A percentile compares a stretch with the other conserved stretches of the same genome.
Evolutionary conservation across 2,797 vertebrate species (phyloP).

Genomic region (Phyllotis vaccarum): DNA sequence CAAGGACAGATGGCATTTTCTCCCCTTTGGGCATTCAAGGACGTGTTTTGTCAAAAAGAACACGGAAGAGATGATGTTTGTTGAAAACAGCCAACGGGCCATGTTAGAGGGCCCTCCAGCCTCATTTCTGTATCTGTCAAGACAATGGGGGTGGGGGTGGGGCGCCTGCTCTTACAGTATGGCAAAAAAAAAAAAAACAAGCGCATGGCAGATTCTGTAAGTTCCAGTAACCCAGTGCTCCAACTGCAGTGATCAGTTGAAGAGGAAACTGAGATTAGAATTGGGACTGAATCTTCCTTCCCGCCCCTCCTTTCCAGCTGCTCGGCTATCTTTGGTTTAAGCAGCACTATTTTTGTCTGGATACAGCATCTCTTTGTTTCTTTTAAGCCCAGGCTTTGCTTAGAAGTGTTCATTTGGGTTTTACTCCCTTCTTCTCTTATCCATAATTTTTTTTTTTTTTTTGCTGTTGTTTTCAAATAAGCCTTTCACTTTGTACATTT

Average conservation of each 20-base stretch:
- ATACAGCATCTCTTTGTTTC: slow-evolving; percentile 69
- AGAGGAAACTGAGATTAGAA: slow-evolving; percentile 47
- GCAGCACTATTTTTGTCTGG: slow-evolving; percentile 57
- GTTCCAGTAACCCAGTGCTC: slow-evolving; percentile 1
- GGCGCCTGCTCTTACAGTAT: neutral
- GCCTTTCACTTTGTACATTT: slow-evolving; percentile 13
- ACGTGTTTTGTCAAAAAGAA: slow-evolving; percentile 11
- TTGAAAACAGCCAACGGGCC: neutral
- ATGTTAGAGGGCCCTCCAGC: neutral
- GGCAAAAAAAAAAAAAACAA: neutral
- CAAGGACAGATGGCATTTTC: neutral
- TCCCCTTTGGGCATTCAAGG: neutral
- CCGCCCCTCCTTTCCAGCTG: slow-evolving; percentile 21
- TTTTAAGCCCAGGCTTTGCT: slow-evolving; percentile 64
- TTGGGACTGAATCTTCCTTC: slow-evolving; percentile 37
- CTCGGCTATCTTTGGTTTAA: slow-evolving; percentile 70
- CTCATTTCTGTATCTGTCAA: neutral
- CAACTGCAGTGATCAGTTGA: neutral
- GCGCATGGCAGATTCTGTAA: neutral
- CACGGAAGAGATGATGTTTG: neutral
- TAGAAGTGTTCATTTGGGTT: slow-evolving; percentile 48
- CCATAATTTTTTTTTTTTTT: slow-evolving; percentile 79
- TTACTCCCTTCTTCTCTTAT: slow-evolving; percentile 70
- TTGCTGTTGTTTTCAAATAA: slow-evolving; percentile 59
- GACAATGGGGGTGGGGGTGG: neutral